A percentile compares a stretch with the other conserved stretches of the same genome.
phyloP scores from a whole-genome alignment of 2,113 vertebrate species.

The Chiloscyllium plagiosum region DNA sequence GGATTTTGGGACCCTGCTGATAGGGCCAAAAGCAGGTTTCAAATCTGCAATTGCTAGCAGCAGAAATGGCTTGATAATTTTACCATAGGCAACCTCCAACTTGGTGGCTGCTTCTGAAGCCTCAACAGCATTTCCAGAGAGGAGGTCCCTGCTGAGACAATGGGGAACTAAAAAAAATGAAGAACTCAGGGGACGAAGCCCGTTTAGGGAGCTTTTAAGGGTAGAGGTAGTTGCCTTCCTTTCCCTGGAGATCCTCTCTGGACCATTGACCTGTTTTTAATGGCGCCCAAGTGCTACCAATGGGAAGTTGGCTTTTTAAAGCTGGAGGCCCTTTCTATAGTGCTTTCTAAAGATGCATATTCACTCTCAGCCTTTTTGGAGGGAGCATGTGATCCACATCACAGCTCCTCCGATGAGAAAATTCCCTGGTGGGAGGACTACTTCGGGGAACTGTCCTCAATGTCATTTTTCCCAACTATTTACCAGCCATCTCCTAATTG shows the following conservation, averaged over 20 bases:
- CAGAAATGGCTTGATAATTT: not conserved
- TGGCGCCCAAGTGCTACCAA: not conserved
- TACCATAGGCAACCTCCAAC: not conserved
- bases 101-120: not conserved
- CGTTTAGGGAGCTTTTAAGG: not conserved
- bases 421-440: not conserved
- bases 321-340: not conserved
- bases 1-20: too few species aligned
- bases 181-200: not conserved
- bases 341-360: not conserved
- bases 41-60: not conserved
- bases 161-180: not conserved
- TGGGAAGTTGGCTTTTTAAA: not conserved
- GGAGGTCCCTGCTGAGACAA: not conserved
- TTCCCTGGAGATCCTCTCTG: not conserved
- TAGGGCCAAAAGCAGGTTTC: not conserved
- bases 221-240: not conserved
- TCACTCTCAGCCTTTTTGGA: not conserved
- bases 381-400: not conserved
- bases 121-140: not conserved
- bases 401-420: not conserved
- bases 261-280: not conserved
- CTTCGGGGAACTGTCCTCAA: not conserved
- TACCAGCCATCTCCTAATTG: not conserved
- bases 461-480: not conserved